Evolutionary conservation across 2,888 invertebrate species (phyloP).

Genomic region (Acrobasis repandana): DNA sequence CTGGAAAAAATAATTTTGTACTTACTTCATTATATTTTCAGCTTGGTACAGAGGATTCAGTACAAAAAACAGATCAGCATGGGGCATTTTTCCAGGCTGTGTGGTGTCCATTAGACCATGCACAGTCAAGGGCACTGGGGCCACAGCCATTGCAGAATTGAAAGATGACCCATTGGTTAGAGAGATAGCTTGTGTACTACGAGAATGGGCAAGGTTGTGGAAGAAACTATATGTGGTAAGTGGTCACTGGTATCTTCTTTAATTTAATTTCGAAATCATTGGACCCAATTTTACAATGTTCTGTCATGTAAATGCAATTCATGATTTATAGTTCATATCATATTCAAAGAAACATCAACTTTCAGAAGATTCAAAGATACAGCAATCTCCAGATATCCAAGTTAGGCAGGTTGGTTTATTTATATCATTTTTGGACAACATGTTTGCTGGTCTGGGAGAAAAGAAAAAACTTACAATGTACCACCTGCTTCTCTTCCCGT

Average conservation of each 20-base stretch:
- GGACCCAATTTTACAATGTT: no score
- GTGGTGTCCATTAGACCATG: conserved; percentile 92
- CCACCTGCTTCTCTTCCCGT: no score
- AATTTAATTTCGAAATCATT: background rate
- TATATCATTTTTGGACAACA: no score
- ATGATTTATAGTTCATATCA: no score
- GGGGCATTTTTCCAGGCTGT: conserved; percentile 82
- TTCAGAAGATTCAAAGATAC: no score
- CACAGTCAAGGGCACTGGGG: conserved; percentile 89
- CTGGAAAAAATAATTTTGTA: background rate
- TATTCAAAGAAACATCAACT: no score
- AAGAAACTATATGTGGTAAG: conserved; percentile 95
- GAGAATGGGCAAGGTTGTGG: conserved; percentile 98
- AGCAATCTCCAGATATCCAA: no score
- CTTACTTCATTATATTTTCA: conserved; percentile 55
- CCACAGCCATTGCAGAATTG: conserved; percentile 92
- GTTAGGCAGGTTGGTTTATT: no score
- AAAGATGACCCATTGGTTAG: conserved; percentile 95
- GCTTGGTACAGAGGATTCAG: conserved; percentile 95
- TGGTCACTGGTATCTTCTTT: conserved; percentile 30
- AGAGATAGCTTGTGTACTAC: conserved; percentile 94
- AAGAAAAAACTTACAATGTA: no score
- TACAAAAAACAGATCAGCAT: conserved; percentile 83
- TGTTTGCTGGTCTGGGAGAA: no score
- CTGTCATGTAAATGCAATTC: background rate